phyloP scores from a whole-genome alignment of 2,113 vertebrate species.

The Prochilodus magdalenae region DNA sequence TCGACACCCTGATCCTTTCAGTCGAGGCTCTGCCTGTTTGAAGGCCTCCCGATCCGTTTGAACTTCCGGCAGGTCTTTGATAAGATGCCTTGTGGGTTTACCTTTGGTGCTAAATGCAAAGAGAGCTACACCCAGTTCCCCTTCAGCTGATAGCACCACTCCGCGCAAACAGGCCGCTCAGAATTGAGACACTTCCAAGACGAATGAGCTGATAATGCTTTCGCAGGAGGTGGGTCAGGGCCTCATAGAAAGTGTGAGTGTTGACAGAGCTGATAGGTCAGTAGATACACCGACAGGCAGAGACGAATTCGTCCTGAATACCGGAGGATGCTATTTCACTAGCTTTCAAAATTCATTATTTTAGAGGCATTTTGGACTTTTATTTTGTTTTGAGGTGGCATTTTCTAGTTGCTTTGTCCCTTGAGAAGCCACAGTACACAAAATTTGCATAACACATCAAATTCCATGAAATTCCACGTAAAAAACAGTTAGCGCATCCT shows the following conservation, averaged over 20 bases:
- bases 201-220: conserved; percentile 50
- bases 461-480: too few relatives aligned
- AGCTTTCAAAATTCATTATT: background rate
- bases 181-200: conserved; percentile 51
- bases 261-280: conserved; percentile 39
- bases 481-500: too few relatives aligned
- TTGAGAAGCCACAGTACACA: too few relatives aligned
- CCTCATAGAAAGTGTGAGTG: conserved; percentile 29
- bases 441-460: too few relatives aligned
- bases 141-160: conserved; percentile 66
- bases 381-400: too few relatives aligned
- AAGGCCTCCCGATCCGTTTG: conserved; percentile 54
- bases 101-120: conserved; percentile 80
- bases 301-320: conserved; percentile 1
- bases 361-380: background rate
- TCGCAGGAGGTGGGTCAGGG: conserved; percentile 29
- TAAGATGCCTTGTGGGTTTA: conserved; percentile 83
- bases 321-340: background rate
- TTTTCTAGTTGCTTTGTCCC: too few relatives aligned
- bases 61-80: conserved; percentile 85
- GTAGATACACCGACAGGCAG: background rate
- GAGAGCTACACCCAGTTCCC: conserved; percentile 80
- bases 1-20: conserved; percentile 69
- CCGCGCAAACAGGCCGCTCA: conserved; percentile 39
- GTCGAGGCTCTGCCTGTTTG: conserved; percentile 67